These are phyloP conservation scores for Chrysodeixis includens DNA, from an alignment of 2,888 invertebrate species.

Conservation along the genomic window DNA sequence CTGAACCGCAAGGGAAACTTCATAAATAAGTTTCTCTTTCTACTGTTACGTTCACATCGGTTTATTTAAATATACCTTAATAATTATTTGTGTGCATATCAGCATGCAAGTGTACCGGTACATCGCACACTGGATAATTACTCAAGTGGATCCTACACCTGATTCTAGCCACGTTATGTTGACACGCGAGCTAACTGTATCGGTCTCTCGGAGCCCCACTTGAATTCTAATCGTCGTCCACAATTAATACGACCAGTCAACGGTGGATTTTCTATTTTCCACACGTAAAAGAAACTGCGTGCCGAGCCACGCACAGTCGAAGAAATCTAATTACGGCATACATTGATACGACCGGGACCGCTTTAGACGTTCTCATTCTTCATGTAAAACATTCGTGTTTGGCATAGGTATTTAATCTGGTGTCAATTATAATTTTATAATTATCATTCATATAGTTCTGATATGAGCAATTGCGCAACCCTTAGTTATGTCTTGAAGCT, in stretches of 20 bases:
- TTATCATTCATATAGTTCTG: constrained; percentile 15
- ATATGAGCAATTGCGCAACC: constrained; percentile 33
- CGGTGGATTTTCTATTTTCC: constrained; percentile 89
- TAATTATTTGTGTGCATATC: constrained; percentile 70
- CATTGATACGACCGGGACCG: constrained; percentile 45
- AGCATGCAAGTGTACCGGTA: constrained; percentile 66
- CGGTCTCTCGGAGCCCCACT: constrained; percentile 76
- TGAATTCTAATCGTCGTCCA: constrained; percentile 86
- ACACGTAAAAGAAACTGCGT: constrained; percentile 89
- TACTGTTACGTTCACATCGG: constrained; percentile 59
- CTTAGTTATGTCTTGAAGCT: constrained; percentile 18
- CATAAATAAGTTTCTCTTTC: constrained; percentile 79
- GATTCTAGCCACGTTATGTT: constrained; percentile 81
- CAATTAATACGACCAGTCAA: constrained; percentile 88
- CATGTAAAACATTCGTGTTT: background rate
- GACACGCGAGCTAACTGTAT: constrained; percentile 87
- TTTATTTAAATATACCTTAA: constrained; percentile 68
- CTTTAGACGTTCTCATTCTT: constrained; percentile 26
- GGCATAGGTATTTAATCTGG: background rate
- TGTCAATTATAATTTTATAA: constrained; percentile 11
- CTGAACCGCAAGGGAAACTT: constrained; percentile 63
- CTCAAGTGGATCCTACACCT: constrained; percentile 71
- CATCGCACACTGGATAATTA: constrained; percentile 64
- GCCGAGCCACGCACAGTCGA: constrained; percentile 77
- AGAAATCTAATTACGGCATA: constrained; percentile 82